Evolutionary conservation across 2,888 invertebrate species (phyloP), one percentile per base, ranked within the genome.

Genomic region (Julus scanicus): DNA sequence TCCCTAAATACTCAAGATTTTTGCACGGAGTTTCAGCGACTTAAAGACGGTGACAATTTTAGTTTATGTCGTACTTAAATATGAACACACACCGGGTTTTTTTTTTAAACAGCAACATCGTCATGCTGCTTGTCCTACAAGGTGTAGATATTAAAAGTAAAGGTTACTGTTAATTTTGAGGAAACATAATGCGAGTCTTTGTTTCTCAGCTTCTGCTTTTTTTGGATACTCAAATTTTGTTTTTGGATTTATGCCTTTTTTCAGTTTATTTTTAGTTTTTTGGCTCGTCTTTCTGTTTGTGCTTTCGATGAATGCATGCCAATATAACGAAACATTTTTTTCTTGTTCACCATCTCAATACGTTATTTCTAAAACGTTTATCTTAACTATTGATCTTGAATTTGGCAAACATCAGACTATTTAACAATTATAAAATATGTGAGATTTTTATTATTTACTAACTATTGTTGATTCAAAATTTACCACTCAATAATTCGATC

Each of bases 201-300:
- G 20, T 63, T 63, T 9, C n/a, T 3, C n/a, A 63, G 5, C 63
- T 63, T n/a, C 63, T 63, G 63, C 20, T 63, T 20, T 20, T 63
- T 48, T 6, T 11, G 63, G 20, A 53, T 15, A n/a, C 63, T 63
- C 4, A 5, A 20, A 63, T 63, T 63, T 63, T 53, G 53, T 1
- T 63, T 5, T 63, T 63, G 63, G 20, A 63, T 63, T 63, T 63
- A 8, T 63, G 63, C 5, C 20, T 63, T 63, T 29, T 63, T 63
- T 63, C 63, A 20, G 63, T 63, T 63, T 63, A 63, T 63, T 63
- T 20, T 63, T 63, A 20, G n/a, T 63, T 63, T n/a, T 63, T n/a
- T 63, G 63, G 63, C 20, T 5, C 15, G 57, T 15, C n/a, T 63
- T 63, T 5, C 63, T 63, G 63, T n/a, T 63, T n/a, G 63, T 63